Conservation (phyloP, 2,797 vertebrate species). For the Pelochelys cantorii region DNA sequence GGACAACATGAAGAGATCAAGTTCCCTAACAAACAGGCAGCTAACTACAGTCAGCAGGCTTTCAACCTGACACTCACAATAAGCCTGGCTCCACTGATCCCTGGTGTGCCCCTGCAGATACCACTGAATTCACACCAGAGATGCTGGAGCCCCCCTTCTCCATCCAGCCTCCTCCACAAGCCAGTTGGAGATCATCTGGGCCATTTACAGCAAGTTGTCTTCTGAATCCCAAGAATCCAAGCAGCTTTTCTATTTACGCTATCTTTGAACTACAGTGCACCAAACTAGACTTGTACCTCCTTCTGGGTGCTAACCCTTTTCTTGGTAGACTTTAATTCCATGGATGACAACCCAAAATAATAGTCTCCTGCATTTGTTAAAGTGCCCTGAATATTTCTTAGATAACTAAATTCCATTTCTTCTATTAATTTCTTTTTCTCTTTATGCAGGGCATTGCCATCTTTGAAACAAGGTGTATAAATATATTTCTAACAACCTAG, state of each 20-base stretch:
- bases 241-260: not conserved
- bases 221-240: not conserved
- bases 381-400: not conserved
- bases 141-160: not conserved
- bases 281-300: not conserved
- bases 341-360: accelerated
- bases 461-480: not conserved
- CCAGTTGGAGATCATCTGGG: accelerated
- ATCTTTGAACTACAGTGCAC: not conserved
- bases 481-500: not conserved
- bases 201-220: not conserved
- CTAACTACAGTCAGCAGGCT: not conserved
- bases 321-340: not conserved
- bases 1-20: conserved; percentile 1
- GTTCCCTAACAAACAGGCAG: accelerated
- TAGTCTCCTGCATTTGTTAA: not conserved
- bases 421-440: not conserved
- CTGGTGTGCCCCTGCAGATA: not conserved
- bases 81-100: not conserved
- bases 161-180: accelerated
- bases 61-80: not conserved
- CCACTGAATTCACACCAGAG: not conserved
- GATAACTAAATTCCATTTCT: accelerated
- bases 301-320: not conserved
- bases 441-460: not conserved